A percentile compares a stretch with the other conserved stretches of the same genome.
Evolutionary conservation across 2,888 invertebrate genomes (phyloP).

Genomic region (Cephonodes hylas): DNA sequence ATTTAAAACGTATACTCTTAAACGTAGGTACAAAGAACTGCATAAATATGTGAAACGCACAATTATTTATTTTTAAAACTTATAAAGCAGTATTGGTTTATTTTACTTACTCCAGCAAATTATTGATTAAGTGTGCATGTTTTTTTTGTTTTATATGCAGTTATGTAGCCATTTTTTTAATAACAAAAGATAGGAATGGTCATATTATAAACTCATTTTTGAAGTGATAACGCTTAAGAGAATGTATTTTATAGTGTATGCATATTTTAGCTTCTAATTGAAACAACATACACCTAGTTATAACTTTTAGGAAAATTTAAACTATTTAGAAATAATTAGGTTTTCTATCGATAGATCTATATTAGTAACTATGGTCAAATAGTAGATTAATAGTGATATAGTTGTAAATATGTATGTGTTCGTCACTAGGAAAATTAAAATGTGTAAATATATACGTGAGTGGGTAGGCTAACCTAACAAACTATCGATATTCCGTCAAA

Average conservation of each 20-base stretch:
- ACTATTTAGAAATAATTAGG: background rate
- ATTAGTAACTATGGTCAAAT: background rate
- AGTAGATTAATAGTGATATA: background rate
- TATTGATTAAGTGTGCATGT: background rate
- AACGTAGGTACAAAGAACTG: background rate
- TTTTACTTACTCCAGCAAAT: no score
- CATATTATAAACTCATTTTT: background rate
- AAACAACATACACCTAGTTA: background rate
- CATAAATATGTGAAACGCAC: background rate
- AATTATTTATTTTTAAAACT: background rate
- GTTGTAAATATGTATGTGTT: background rate
- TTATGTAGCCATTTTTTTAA: background rate
- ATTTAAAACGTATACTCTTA: background rate
- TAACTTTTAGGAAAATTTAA: background rate
- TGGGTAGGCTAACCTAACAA: constrained; percentile 29
- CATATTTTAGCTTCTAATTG: background rate
- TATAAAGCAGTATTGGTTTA: no score
- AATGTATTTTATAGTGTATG: background rate
- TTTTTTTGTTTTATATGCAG: background rate
- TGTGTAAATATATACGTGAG: constrained; percentile 16
- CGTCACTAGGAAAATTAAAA: background rate
- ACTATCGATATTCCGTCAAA: constrained; percentile 5
- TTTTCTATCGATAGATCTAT: background rate
- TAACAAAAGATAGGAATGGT: background rate
- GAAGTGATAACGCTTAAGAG: background rate